Percentiles rank a stretch among this genome's conserved stretches.
These are phyloP conservation scores for Patella caerulea DNA, from an alignment of 2,888 invertebrate species.

Conservation along the genomic window DNA sequence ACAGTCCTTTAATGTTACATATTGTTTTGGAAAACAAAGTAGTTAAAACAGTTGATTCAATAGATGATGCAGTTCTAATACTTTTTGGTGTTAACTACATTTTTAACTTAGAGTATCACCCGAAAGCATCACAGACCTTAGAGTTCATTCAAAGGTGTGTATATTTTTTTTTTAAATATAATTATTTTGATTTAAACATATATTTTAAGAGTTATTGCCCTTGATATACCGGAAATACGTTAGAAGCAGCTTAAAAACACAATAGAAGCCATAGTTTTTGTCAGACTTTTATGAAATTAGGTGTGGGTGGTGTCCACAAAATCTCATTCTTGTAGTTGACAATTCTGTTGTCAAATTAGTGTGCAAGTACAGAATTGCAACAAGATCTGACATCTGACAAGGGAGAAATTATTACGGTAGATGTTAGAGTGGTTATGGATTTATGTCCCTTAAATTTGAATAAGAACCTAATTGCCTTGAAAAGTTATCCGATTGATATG, in stretches of 20 bases:
- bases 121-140: neutral
- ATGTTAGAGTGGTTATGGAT: neutral
- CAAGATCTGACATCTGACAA: neutral
- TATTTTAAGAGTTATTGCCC: too few species aligned
- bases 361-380: neutral
- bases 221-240: too few species aligned
- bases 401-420: neutral
- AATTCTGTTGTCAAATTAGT: slow-evolving; percentile 1
- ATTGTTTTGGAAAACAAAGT: neutral
- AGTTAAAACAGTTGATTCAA: neutral
- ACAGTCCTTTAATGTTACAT: neutral
- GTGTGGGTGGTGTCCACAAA: too few species aligned
- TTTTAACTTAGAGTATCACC: neutral
- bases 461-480: slow-evolving; percentile 2
- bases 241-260: too few species aligned
- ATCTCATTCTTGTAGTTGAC: neutral
- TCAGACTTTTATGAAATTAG: too few species aligned
- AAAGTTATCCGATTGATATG: slow-evolving; percentile 3
- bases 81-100: neutral
- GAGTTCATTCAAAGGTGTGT: slow-evolving; percentile 8
- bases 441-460: slow-evolving; percentile 4
- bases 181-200: too few species aligned
- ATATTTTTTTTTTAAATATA: neutral
- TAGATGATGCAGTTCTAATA: neutral
- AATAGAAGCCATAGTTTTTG: too few species aligned